A percentile compares a stretch with the other conserved stretches of the same genome.
Evolutionary conservation across 2,113 vertebrate genomes (phyloP).

Genomic region (Melanocharis versteri): DNA sequence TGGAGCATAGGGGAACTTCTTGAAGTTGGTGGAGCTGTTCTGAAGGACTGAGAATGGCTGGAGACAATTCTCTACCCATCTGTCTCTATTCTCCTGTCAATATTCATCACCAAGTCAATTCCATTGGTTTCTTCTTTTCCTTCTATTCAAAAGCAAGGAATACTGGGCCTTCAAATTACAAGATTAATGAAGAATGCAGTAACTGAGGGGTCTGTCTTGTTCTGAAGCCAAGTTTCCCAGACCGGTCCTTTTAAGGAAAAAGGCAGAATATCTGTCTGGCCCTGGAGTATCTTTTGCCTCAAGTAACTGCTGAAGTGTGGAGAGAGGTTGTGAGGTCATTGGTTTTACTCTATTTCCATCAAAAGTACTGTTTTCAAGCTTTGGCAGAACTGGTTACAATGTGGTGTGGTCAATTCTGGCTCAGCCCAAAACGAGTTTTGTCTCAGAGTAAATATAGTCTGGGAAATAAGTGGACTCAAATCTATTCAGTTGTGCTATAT

Average conservation of each 20-base stretch:
- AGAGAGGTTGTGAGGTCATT: background rate
- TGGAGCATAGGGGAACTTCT: background rate
- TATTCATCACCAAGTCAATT: background rate
- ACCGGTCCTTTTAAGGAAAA: slow-evolving; percentile 14
- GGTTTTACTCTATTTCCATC: background rate
- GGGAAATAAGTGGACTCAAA: background rate
- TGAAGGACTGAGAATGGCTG: background rate
- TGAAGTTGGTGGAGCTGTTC: background rate
- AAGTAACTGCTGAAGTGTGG: background rate
- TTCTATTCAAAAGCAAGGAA: background rate
- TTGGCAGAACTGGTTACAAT: background rate
- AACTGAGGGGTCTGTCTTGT: slow-evolving; percentile 15
- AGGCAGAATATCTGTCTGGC: background rate
- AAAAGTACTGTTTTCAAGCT: background rate
- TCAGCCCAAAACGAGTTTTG: background rate
- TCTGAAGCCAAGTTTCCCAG: background rate
- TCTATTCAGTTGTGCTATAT: background rate
- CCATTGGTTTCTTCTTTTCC: background rate
- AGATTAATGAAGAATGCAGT: background rate
- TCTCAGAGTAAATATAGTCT: background rate
- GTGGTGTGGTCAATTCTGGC: background rate
- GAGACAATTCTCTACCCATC: background rate
- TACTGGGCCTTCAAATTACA: background rate
- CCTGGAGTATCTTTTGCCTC: background rate
- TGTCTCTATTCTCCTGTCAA: background rate